Evolutionary conservation across 2,113 vertebrate species (phyloP), one percentile per base, ranked within the genome.

Genomic region (Elgaria multicarinata): DNA sequence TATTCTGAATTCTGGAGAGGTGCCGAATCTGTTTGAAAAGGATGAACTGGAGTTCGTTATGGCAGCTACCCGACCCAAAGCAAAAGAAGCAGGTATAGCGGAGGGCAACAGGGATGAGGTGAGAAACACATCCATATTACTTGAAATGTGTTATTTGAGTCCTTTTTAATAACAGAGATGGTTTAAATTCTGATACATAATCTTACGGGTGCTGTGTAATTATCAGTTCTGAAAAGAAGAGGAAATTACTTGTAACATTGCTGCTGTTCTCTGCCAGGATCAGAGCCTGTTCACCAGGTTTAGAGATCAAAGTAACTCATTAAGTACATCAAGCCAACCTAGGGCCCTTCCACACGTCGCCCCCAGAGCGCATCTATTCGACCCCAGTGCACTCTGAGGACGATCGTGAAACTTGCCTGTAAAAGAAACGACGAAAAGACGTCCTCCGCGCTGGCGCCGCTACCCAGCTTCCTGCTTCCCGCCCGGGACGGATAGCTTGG

Each of bases 101-200:
- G 97, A 98, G 84, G 97, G 97, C 71, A 98, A 97, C 87, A 95
- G 98, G 90, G 98, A 98, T 85, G 98, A 98, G 98, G 98, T 98
- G 96, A 31, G 55, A n/a, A n/a, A n/a, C 85, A 72, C 85, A 67
- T 84, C 72, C 78, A 46, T 87, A 44, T 0, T 88, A 67, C 87
- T 88, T 85, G 72, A 39, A 6, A 62, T 83, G 83, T 46, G 46
- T 92, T 4, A 87, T 36, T 72, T 83, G 24, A 64, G 75, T 80
- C 42, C 0, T 5, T 66, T 46, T 4, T n/a, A 75, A 44, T 66
- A 18, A 88, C 81, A 78, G n/a, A 81, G 69, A 44, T 53, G 69
- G 46, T 20, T 7, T 50, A 55, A 75, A 90, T 83, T 75, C 22
- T 77, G 69, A 0, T 42, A 46, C 4, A 10, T 84, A 20, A 1